phyloP scores from a whole-genome alignment of 23 tunicate species.

The Botrylloides violaceus region DNA sequence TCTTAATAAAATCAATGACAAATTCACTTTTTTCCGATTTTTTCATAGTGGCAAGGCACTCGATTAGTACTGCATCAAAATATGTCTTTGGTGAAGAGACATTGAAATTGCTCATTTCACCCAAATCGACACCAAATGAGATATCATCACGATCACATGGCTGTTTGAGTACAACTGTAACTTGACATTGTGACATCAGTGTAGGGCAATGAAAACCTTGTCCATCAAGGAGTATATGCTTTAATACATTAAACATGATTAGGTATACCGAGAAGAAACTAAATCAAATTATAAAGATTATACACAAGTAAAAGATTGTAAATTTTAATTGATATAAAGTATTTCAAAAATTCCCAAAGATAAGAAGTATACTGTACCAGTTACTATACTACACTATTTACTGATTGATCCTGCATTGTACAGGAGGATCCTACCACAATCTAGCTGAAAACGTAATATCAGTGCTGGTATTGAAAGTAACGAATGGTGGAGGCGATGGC shows the following conservation, averaged over 20 bases:
- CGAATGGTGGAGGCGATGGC: too few species aligned
- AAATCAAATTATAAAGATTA: too few species aligned
- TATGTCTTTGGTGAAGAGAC: neutral
- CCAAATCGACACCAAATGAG: neutral
- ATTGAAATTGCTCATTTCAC: neutral
- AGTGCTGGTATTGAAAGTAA: too few species aligned
- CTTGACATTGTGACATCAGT: neutral
- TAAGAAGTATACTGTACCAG: too few species aligned
- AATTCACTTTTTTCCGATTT: neutral
- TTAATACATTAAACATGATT: neutral
- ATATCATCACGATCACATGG: neutral
- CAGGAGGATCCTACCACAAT: too few species aligned
- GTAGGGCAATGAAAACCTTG: neutral
- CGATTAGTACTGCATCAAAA: neutral
- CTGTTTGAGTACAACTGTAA: neutral
- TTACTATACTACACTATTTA: too few species aligned
- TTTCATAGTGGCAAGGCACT: constrained; percentile 6
- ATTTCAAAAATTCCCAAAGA: too few species aligned
- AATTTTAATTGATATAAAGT: too few species aligned
- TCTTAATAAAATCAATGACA: neutral
- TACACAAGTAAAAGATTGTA: too few species aligned
- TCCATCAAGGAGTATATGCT: neutral
- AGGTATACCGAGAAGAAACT: too few species aligned
- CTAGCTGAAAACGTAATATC: too few species aligned
- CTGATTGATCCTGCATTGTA: too few species aligned